Percentiles rank a stretch among this genome's conserved stretches.
Evolutionary conservation across 2,797 vertebrate genomes (phyloP).

Genomic region (Halcyon chelicuti): DNA sequence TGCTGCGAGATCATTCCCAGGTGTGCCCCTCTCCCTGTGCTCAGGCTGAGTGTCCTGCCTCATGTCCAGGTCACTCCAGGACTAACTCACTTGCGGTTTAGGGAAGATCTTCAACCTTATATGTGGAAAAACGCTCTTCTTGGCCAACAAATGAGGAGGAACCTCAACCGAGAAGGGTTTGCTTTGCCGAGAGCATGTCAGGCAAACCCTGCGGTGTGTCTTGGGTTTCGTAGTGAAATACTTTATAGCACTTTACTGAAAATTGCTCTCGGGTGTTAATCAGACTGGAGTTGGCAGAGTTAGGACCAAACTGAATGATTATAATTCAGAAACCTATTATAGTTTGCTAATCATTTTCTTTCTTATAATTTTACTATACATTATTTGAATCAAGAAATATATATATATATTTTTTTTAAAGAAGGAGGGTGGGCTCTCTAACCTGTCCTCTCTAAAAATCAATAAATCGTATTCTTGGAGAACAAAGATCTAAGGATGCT

Average conservation of each 20-base stretch:
- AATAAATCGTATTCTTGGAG: neutral
- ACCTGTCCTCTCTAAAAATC: neutral
- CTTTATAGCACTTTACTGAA: neutral
- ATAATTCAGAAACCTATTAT: neutral
- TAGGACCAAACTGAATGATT: neutral
- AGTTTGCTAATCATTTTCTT: neutral
- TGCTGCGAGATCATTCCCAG: neutral
- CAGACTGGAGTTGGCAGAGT: neutral
- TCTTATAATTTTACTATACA: neutral
- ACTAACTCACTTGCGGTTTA: neutral
- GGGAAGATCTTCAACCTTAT: neutral
- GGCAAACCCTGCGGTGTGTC: neutral
- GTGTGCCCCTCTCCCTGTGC: rapidly evolving
- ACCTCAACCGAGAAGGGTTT: neutral
- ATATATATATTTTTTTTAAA: neutral
- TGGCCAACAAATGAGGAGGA: rapidly evolving
- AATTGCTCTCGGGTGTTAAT: neutral
- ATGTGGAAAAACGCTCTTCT: neutral
- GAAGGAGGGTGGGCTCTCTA: neutral
- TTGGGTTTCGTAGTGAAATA: neutral
- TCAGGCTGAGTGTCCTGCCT: neutral
- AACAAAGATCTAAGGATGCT: neutral
- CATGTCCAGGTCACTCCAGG: rapidly evolving
- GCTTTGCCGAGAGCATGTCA: rapidly evolving
- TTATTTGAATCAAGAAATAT: neutral